phyloP scores from a whole-genome alignment of 2,888 invertebrate species.

The Electrophaes corylata region DNA sequence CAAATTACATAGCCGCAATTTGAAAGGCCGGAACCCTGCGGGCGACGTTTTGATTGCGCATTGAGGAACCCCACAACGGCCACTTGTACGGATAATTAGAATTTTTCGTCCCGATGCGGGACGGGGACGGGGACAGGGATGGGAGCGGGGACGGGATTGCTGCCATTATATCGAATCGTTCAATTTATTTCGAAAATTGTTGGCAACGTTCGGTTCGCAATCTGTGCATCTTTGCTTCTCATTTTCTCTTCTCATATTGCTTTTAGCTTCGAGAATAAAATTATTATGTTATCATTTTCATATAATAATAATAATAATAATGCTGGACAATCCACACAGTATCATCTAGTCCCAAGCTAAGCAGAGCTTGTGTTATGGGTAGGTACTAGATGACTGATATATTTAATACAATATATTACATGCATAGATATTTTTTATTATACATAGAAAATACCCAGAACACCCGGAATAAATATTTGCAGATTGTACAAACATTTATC shows the following conservation, averaged over 20 bases:
- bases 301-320: too few species aligned
- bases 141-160: not conserved
- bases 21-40: constrained; percentile 54
- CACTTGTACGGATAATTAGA: constrained; percentile 23
- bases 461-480: too few species aligned
- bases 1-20: constrained; percentile 9
- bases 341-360: too few species aligned
- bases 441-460: too few species aligned
- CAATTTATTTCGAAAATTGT: not conserved
- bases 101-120: constrained; percentile 11
- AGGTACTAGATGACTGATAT: too few species aligned
- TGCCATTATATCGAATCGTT: not conserved
- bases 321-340: too few species aligned
- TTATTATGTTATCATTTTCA: not conserved
- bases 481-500: too few species aligned
- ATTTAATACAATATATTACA: too few species aligned
- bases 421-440: too few species aligned
- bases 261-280: not conserved
- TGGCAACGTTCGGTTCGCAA: not conserved
- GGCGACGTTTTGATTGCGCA: constrained; percentile 65
- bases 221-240: constrained; percentile 5
- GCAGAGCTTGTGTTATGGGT: too few species aligned
- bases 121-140: too few species aligned
- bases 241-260: not conserved
- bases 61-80: constrained; percentile 48